Evolutionary conservation across 23 tunicate species (phyloP).

Genomic region (Trididemnum nubilum): DNA sequence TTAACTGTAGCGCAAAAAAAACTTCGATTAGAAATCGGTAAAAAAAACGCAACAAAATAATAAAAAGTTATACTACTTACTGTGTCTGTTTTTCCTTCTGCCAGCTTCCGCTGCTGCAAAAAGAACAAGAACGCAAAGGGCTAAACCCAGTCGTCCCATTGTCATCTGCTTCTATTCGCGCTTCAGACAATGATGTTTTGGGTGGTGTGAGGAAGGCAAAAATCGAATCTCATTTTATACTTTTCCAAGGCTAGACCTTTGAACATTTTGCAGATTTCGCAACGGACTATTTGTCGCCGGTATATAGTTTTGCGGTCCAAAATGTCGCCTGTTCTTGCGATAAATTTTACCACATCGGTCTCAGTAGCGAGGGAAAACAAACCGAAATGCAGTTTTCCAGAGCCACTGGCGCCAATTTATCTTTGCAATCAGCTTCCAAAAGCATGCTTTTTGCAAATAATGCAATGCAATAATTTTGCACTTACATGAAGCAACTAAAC

Average conservation of each 20-base stretch:
- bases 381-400: neutral
- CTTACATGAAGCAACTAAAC: too few relatives aligned
- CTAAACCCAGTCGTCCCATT: conserved; percentile 14
- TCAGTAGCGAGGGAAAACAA: neutral
- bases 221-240: neutral
- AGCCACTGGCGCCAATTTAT: neutral
- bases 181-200: conserved; percentile 6
- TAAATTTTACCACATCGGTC: neutral
- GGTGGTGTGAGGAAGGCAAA: neutral
- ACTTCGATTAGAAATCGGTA: too few relatives aligned
- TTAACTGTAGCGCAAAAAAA: too few relatives aligned
- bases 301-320: neutral
- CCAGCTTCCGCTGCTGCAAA: conserved; percentile 12
- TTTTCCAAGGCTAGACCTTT: neutral
- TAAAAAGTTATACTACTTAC: too few relatives aligned
- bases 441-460: too few relatives aligned
- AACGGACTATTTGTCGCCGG: neutral
- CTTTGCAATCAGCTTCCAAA: too few relatives aligned
- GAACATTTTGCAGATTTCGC: conserved; percentile 1
- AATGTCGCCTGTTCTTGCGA: neutral
- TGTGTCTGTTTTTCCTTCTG: neutral
- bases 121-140: conserved; percentile 1
- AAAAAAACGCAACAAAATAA: too few relatives aligned
- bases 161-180: neutral
- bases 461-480: too few relatives aligned